These are phyloP conservation scores for Chouioia cunea DNA, from an alignment of 2,888 invertebrate species.

Conservation along the genomic window DNA sequence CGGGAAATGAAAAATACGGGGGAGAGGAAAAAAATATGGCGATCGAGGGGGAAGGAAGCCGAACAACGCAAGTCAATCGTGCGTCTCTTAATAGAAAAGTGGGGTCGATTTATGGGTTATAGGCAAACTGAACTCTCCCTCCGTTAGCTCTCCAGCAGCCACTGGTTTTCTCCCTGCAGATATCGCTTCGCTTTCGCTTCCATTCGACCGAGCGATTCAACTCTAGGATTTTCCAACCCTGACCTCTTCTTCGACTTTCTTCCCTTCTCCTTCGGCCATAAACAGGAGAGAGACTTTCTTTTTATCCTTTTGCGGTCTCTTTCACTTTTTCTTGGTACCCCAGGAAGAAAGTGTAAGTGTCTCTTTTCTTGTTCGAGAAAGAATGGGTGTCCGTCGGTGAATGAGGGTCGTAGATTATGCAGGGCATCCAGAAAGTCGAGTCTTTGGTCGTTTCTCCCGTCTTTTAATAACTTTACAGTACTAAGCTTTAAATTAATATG, in stretches of 20 bases:
- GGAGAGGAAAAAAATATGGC: slow-evolving; percentile 47
- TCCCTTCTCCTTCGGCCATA: slow-evolving; percentile 5
- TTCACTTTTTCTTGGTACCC: slow-evolving; percentile 28
- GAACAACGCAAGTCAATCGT: slow-evolving; percentile 67
- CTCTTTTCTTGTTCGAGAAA: too few relatives aligned
- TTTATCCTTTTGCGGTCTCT: not conserved
- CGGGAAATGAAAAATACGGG: slow-evolving; percentile 27
- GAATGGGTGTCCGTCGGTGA: not conserved
- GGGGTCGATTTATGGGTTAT: slow-evolving; percentile 68
- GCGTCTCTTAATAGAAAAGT: slow-evolving; percentile 68
- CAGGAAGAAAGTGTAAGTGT: slow-evolving; percentile 13
- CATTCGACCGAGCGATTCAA: slow-evolving; percentile 44
- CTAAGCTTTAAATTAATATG: too few relatives aligned
- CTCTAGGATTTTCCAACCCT: slow-evolving; percentile 47
- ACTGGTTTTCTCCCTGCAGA: slow-evolving; percentile 10
- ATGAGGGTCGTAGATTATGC: slow-evolving; percentile 16
- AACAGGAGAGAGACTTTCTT: too few relatives aligned
- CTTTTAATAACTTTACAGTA: too few relatives aligned
- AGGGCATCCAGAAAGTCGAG: slow-evolving; percentile 23
- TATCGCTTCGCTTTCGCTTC: slow-evolving; percentile 30
- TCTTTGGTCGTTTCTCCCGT: slow-evolving; percentile 21
- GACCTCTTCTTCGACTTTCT: slow-evolving; percentile 50
- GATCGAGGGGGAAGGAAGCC: slow-evolving; percentile 58
- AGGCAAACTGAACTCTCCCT: slow-evolving; percentile 63
- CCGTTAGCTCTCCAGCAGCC: slow-evolving; percentile 9